Evolutionary conservation across 2,113 vertebrate genomes (phyloP), one percentile per base, ranked within the genome.

Genomic region (Sinocyclocheilus anophthalmus): DNA sequence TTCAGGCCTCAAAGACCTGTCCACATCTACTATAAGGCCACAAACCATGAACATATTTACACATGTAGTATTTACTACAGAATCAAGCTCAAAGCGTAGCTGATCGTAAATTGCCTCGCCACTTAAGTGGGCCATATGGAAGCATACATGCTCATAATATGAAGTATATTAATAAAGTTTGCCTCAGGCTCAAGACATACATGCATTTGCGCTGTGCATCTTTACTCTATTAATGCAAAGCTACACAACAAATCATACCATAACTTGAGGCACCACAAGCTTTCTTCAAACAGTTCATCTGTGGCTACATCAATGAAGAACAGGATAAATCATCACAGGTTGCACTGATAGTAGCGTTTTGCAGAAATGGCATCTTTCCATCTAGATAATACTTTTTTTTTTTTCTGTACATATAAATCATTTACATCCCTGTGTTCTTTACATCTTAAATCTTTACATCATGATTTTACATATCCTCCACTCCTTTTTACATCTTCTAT

Each of bases 1-100:
- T 59, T 59, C 57, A 61, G 91, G 90, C 92, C 57, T 84, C 9
- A 93, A 92, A 93, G 94, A 94, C 92, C 95, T 18, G 30, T 85
- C 70, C 16, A 20, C 3, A 83, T 13, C 16, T 3, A 53, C 22
- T 37, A 20, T 13, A 57, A 18, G 59, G 30, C 45, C 57, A 75
- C 79, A 53, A 78, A n/a, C 50, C 8, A 69, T 65, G 26, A 55
- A 77, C 55, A 24, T 42, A 53, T 84, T 70, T 37, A 72, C 53
- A 57, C 76, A n/a, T 78, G 59, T 72, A 57, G n/a, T 45, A 55
- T 63, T 72, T 55, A 37, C 39, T 63, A 33, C 13, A 83, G 53
- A 59, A 57, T 22, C 76, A 78, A 76, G 73, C 73, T 26, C 18
- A 59, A 33, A 78, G 76, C 30, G 10, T 57, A 26, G 18, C 76